Evolutionary conservation across 2,888 invertebrate genomes (phyloP).

Genomic region (Agrotis segetum): DNA sequence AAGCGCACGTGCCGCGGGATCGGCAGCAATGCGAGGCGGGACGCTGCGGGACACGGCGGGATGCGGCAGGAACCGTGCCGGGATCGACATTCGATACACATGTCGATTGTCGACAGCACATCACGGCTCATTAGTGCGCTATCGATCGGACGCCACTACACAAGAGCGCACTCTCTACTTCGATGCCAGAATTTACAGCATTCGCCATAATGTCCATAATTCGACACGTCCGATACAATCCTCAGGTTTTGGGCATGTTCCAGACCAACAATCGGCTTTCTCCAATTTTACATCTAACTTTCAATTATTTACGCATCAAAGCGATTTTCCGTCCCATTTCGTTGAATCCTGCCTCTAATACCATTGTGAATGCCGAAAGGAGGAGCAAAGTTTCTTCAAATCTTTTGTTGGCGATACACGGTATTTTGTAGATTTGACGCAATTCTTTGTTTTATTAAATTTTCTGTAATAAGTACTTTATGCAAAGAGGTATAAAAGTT

Average conservation of each 20-base stretch:
- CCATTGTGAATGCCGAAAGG: slow-evolving; percentile 75
- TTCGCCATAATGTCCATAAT: slow-evolving; percentile 28
- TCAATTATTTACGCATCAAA: slow-evolving; percentile 82
- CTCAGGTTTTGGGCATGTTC: slow-evolving; percentile 53
- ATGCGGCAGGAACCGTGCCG: not conserved
- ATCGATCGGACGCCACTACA: slow-evolving; percentile 74
- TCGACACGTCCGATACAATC: slow-evolving; percentile 36
- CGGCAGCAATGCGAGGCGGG: not conserved
- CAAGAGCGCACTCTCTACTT: slow-evolving; percentile 46
- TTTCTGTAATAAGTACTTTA: slow-evolving; percentile 29
- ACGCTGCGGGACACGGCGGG: not conserved
- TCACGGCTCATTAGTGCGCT: slow-evolving; percentile 83
- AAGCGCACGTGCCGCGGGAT: slow-evolving; percentile 20
- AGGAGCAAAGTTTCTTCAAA: slow-evolving; percentile 69
- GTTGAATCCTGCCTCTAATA: slow-evolving; percentile 76
- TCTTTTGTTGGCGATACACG: slow-evolving; percentile 71
- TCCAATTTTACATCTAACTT: slow-evolving; percentile 76
- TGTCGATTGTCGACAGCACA: slow-evolving; percentile 75
- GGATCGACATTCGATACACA: slow-evolving; percentile 65
- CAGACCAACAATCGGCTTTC: slow-evolving; percentile 70
- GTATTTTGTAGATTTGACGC: slow-evolving; percentile 64
- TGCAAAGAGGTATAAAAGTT: slow-evolving; percentile 24
- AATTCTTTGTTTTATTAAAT: slow-evolving; percentile 45
- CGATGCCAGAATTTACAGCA: slow-evolving; percentile 45
- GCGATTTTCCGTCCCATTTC: slow-evolving; percentile 80